phyloP scores from a whole-genome alignment of 2,888 invertebrate species.

The Andrena minutula region DNA sequence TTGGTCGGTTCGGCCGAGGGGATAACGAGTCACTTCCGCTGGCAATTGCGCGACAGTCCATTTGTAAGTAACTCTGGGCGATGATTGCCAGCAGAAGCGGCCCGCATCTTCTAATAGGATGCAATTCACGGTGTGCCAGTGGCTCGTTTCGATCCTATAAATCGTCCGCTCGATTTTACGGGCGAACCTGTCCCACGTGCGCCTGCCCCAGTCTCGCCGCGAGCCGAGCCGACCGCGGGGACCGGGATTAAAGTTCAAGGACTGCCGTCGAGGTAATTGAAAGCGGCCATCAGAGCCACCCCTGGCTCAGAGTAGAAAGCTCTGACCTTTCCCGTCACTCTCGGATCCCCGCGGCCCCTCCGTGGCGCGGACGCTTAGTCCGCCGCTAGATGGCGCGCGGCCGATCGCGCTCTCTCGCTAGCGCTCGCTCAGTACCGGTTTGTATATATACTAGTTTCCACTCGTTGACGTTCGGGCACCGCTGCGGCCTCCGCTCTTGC shows the following conservation, averaged over 20 bases:
- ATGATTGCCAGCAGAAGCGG: slow-evolving; percentile 74
- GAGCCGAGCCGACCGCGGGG: neutral
- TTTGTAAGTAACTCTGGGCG: slow-evolving; percentile 73
- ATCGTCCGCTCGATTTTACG: slow-evolving; percentile 45
- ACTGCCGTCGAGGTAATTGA: slow-evolving; percentile 50
- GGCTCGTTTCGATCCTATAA: slow-evolving; percentile 69
- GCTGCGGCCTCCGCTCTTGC: no score
- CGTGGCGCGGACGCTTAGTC: no score
- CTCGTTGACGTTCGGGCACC: no score
- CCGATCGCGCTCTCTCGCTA: no score
- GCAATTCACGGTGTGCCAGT: slow-evolving; percentile 71
- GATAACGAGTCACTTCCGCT: slow-evolving; percentile 83
- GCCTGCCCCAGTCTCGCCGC: neutral
- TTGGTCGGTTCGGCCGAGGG: slow-evolving; percentile 76
- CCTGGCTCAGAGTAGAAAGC: neutral
- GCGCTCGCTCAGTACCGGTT: no score
- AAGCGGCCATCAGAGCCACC: slow-evolving; percentile 3
- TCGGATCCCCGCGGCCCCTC: no score
- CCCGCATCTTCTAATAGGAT: slow-evolving; percentile 76
- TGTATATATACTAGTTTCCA: no score
- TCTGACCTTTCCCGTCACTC: slow-evolving; percentile 35
- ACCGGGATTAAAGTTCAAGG: slow-evolving; percentile 62
- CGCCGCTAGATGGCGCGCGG: no score
- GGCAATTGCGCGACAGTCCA: slow-evolving; percentile 79
- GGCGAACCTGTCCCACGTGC: slow-evolving; percentile 51